Evolutionary conservation across 2,888 invertebrate genomes (phyloP), one percentile per base, ranked within the genome.

Genomic region (Drosophila rellima): DNA sequence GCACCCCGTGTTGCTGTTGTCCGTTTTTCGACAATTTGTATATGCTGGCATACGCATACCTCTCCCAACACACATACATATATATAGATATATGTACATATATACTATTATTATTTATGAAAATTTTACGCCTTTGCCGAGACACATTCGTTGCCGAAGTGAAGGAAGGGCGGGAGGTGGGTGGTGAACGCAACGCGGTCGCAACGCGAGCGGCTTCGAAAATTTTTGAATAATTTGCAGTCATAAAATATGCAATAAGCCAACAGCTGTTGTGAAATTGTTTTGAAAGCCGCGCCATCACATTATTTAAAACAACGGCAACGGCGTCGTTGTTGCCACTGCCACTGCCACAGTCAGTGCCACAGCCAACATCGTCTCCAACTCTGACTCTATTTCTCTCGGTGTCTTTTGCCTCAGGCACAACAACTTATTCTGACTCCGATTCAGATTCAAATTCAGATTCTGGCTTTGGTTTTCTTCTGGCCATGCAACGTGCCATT

Each of bases 161-260:
- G 35, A n/a, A n/a, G 11, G 8, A n/a, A n/a, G 18, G 2, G 2
- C 11, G 20, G 7, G 33, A 10, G 6, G 23, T 3, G 15, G 1
- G 23, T 0, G 15, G 6, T 6, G 18, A 13, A 31, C 29, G 40
- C 59, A 57, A 48, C 40, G 63, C 55, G 67, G 66, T 54, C 57
- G 66, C 42, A 56, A 51, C 59, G 74, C 64, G 70, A 74, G 78
- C 73, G 78, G 82, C 78, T 77, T 81, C 79, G 82, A 80, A 82
- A 90, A 84, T 88, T 91, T 92, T 91, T 92, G 92, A 92, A 92
- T 92, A 92, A 92, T 92, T 92, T 92, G 91, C 91, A 91, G 91
- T 89, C 91, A 92, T 92, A 92, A 92, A 92, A 92, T 92, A 92
- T 92, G 91, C 91, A 92, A 92, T 92, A 92, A 92, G 92, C 91